A percentile compares a stretch with the other conserved stretches of the same genome.
Evolutionary conservation across 1,140 invertebrate species (phyloP).

Genomic region (Zaprionus gabonicus): DNA sequence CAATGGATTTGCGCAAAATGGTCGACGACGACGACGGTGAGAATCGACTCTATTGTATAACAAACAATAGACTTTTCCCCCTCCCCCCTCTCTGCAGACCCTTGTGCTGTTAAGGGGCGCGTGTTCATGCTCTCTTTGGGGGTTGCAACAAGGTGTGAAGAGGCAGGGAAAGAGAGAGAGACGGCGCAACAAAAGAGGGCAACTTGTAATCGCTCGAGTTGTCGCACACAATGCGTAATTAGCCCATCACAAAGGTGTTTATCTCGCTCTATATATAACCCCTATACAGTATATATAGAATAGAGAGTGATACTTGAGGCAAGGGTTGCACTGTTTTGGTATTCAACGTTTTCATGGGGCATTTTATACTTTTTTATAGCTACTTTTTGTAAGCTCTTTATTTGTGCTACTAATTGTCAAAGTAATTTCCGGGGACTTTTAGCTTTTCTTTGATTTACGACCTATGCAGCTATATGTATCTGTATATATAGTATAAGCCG

Average conservation of each 20-base stretch:
- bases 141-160: conserved; percentile 63
- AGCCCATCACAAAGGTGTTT: conserved; percentile 50
- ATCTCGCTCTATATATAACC: background rate
- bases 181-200: conserved; percentile 19
- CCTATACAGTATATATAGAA: background rate
- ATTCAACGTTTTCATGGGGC: background rate
- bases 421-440: background rate
- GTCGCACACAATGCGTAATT: conserved; percentile 57
- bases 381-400: background rate
- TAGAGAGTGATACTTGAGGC: background rate
- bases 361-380: background rate
- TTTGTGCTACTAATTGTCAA: background rate
- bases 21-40: conserved; percentile 19
- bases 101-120: conserved; percentile 34
- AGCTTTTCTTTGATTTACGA: conserved; percentile 4
- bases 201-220: conserved; percentile 12
- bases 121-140: conserved; percentile 37
- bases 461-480: background rate
- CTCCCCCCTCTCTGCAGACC: background rate
- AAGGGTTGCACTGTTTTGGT: background rate
- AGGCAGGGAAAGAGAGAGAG: background rate
- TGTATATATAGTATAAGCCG: background rate
- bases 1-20: conserved; percentile 74
- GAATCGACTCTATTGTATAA: conserved; percentile 29
- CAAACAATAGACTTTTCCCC: conserved; percentile 29